Base-by-base conservation (phyloP, 1,140 invertebrate genomes). In the Euura lappo region DNA sequence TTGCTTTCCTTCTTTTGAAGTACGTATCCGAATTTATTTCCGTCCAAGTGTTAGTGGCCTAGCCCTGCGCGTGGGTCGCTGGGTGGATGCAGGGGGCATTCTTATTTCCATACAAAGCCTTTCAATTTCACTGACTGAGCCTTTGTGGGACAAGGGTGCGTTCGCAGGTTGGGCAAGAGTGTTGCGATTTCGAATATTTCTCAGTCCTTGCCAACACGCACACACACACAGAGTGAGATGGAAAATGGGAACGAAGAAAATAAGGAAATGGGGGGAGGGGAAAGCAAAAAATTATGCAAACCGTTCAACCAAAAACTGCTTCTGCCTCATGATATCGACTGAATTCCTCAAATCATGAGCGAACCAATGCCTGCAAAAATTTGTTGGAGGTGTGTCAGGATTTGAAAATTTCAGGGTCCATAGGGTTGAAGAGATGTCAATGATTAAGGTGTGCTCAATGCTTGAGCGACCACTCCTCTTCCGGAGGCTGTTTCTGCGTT, bases 281-380 rank as follows among this genome's bases (percentile, higher is more conserved):
- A 6, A 6, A 60, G 13, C 10, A 51, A 60, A 87, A 83, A 85
- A 87, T 87, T 85, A 85, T 85, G 83, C 82, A 87, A 86, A 86
- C 82, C 79, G 77, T 60, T 60, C 51, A 11, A n/a, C 51, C 51
- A 60, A n/a, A 60, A 60, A 60, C 51, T 60, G 8, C 13, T n/a
- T 5, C 13, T n/a, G 51, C 51, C 51, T n/a, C 28, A 28, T 28
- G 28, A 28, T 28, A 60, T 60, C 6, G 3, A 60, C 13, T 11
- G 13, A 60, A 60, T 60, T 28, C 28, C 28, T 28, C 28, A 28
- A 28, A 28, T 28, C 28, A 28, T 28, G 28, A 28, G 28, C 28
- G 28, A 28, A 28, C 28, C 28, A 28, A 28, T 28, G 28, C 28
- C 28, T 28, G 28, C 28, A 28, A 28, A 28, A 28, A 28, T 28